These are phyloP conservation scores for Pissodes strobi DNA, from an alignment of 1,140 invertebrate species.

Conservation along the genomic window DNA sequence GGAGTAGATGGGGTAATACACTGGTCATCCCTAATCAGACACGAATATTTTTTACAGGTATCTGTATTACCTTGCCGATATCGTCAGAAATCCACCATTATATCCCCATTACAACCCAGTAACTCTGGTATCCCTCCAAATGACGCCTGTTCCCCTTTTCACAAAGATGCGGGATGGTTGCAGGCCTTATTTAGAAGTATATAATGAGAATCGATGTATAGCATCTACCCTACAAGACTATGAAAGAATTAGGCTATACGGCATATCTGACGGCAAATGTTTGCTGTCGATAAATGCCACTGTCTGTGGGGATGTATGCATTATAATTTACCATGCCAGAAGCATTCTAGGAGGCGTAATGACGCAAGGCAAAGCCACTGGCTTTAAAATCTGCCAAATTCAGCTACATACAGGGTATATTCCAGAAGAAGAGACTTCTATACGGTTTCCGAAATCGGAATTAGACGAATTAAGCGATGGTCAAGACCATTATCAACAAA, in stretches of 20 bases:
- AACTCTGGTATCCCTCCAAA: slow-evolving; percentile 73
- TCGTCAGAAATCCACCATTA: slow-evolving; percentile 62
- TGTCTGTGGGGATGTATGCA: slow-evolving; percentile 82
- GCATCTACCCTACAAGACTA: slow-evolving; percentile 86
- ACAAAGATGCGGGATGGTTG: slow-evolving; percentile 92
- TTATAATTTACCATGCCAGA: slow-evolving; percentile 83
- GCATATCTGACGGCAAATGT: slow-evolving; percentile 73
- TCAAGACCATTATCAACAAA: slow-evolving; percentile 79
- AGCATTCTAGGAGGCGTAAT: slow-evolving; percentile 80
- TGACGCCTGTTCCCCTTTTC: slow-evolving; percentile 88
- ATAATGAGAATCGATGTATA: slow-evolving; percentile 83
- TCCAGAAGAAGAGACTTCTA: slow-evolving; percentile 69
- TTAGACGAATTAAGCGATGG: slow-evolving; percentile 78
- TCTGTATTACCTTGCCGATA: slow-evolving; percentile 79
- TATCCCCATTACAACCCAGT: slow-evolving; percentile 79
- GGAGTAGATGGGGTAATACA: too few species aligned
- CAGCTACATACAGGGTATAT: slow-evolving; percentile 90
- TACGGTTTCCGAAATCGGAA: slow-evolving; percentile 78
- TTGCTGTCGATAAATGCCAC: slow-evolving; percentile 60
- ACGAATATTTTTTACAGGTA: slow-evolving; percentile 58
- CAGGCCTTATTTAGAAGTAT: slow-evolving; percentile 90
- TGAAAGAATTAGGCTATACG: slow-evolving; percentile 83
- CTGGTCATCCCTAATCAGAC: too few species aligned
- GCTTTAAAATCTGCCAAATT: slow-evolving; percentile 85
- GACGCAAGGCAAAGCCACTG: slow-evolving; percentile 73